Conservation (phyloP, 2,113 vertebrate genomes). For the Bufo gargarizans region DNA sequence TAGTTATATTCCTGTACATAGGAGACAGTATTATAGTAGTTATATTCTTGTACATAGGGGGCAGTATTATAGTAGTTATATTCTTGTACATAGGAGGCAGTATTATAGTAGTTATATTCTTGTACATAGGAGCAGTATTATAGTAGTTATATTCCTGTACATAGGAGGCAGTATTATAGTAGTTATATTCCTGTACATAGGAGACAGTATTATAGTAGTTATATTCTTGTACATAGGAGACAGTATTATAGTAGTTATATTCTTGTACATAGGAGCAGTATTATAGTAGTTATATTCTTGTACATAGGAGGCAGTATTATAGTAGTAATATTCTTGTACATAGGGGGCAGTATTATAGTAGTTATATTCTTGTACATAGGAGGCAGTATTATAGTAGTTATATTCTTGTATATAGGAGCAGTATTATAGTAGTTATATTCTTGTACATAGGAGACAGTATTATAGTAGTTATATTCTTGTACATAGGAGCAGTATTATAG, state of each 20-base stretch:
- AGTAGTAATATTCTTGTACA: conserved; percentile 8
- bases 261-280: conserved; percentile 2
- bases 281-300: conserved; percentile 8
- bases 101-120: too few species aligned
- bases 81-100: too few species aligned
- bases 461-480: background rate
- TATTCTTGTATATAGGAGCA: background rate
- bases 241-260: conserved; percentile 1
- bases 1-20: background rate
- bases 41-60: background rate
- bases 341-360: conserved; percentile 1
- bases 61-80: too few species aligned
- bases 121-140: too few species aligned
- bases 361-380: conserved; percentile 16
- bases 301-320: background rate
- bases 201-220: background rate
- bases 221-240: background rate
- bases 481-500: background rate
- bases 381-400: conserved; percentile 11
- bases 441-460: background rate
- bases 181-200: background rate
- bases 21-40: background rate
- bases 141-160: background rate
- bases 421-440: background rate
- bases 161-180: background rate